phyloP scores from a whole-genome alignment of 2,113 vertebrate species.

The Todiramphus chloris region DNA sequence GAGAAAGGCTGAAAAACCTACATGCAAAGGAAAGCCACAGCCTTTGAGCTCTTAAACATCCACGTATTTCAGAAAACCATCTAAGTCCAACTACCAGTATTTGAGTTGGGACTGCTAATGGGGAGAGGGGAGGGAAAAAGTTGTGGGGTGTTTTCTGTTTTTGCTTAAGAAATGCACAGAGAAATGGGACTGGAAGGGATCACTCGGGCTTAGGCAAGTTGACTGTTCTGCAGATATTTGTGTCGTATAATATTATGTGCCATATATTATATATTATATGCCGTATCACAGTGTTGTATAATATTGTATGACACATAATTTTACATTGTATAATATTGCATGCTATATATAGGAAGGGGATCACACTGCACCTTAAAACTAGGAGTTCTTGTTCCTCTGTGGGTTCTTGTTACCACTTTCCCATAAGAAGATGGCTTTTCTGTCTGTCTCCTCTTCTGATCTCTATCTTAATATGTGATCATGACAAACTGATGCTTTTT shows the following conservation, averaged over 20 bases:
- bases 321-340: too few relatives aligned
- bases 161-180: background rate
- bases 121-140: rapidly evolving
- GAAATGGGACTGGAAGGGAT: background rate
- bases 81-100: background rate
- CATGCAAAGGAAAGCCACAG: background rate
- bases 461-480: background rate
- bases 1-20: background rate
- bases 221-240: background rate
- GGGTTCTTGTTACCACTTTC: background rate
- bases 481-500: background rate
- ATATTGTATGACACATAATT: too few relatives aligned
- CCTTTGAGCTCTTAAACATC: background rate
- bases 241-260: background rate
- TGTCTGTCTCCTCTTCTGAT: background rate
- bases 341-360: background rate
- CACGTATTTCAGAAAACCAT: background rate
- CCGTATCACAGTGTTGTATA: background rate
- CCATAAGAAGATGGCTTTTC: background rate
- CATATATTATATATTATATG: background rate
- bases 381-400: background rate
- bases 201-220: background rate
- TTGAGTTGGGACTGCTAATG: background rate
- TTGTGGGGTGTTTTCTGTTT: background rate
- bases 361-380: background rate